Conservation (phyloP, 1,140 invertebrate genomes). For the Brachionus asplanchnoidis region DNA sequence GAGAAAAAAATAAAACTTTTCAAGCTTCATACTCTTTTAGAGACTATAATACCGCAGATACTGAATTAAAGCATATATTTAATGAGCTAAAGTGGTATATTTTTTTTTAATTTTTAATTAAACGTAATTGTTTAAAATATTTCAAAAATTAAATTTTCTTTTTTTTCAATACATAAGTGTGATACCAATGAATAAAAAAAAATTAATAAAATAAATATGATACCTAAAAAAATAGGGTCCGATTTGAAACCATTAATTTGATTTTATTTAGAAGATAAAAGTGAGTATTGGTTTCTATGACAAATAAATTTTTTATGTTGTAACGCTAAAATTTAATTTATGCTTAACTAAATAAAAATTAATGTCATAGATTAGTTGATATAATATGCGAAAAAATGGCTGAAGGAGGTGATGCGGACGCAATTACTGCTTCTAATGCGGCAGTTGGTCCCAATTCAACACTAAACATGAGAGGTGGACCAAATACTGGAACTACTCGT, state of each 20-base stretch:
- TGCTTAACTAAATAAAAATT: background rate
- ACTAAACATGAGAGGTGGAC: conserved; percentile 1
- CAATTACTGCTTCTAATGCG: background rate
- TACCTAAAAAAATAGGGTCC: no score
- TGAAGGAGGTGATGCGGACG: conserved; percentile 21
- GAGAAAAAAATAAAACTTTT: no score
- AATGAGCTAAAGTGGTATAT: no score
- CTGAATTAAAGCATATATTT: no score
- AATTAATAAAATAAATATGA: no score
- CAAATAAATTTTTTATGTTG: background rate
- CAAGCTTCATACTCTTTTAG: no score
- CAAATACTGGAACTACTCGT: background rate
- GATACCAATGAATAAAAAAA: no score
- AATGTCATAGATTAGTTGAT: conserved; percentile 31
- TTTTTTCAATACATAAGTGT: no score
- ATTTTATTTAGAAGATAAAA: background rate
- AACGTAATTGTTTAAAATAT: no score
- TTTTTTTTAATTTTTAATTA: no score
- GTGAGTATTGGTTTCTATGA: background rate
- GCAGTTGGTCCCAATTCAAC: background rate
- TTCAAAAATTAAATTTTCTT: no score
- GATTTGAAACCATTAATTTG: background rate
- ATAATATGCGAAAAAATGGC: conserved; percentile 42
- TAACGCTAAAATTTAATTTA: background rate
- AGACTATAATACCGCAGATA: no score